Evolutionary conservation across 1,140 invertebrate genomes (phyloP), one percentile per base, ranked within the genome.

Genomic region (Hylaeus anthracinus): DNA sequence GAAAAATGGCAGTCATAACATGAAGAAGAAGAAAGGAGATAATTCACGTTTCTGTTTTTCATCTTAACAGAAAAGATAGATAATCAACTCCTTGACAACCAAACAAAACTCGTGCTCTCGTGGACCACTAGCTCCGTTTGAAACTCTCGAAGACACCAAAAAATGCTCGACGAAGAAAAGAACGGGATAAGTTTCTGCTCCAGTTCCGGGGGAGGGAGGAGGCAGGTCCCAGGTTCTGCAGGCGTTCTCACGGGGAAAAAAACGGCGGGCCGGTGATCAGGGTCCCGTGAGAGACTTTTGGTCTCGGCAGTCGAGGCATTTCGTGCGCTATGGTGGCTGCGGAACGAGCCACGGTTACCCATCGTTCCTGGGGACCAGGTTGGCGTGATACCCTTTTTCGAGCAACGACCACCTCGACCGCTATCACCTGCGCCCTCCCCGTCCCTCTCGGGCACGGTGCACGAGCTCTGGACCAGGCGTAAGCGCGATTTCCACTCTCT

Each of bases 321-420:
- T 75, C 84, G 84, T 86, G 85, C 84, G 15, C 69, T 86, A 86
- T 86, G 85, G 77, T 45, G 72, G 64, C 83, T 26, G 63, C 83
- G 53, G 60, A 60, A 37, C n/a, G 56, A 60, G 14, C 55, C 14
- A 26, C 12, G 37, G 58, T 26, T 26, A 26, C 26, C 26, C 26
- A 26, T 26, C 26, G 43, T 72, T 55, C 72, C 67, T 48, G 74
- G 74, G 79, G 79, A 79, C 79, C 67, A 75, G 5, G 51, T 69
- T 82, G 71, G 83, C 83, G 83, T 75, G 85, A 86, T 86, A 86
- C 78, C 78, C 84, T 86, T 64, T 86, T 86, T 86, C 83, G 85
- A 79, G 51, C 84, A 79, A 85, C 83, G 73, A 79, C 76, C 77
- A 76, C 43, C 81, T 86, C 76, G 70, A 10, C 74, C 69, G 80